Conservation (phyloP, 2,113 vertebrate species). For the Corythornis vintsioides region DNA sequence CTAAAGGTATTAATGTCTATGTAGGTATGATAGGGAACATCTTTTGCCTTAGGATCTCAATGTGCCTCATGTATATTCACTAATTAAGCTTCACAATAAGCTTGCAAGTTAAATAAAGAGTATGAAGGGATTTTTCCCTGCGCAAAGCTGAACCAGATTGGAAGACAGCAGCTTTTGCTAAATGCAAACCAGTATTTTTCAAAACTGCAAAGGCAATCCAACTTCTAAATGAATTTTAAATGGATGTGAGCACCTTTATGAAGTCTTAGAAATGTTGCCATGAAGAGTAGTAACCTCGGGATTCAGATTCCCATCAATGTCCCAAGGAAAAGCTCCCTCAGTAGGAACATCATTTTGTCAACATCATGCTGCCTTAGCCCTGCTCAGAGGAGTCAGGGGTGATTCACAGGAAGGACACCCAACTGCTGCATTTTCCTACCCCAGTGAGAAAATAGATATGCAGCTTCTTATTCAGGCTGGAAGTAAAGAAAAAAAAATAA, state of each 20-base stretch:
- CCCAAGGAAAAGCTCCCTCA: neutral
- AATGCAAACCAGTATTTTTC: neutral
- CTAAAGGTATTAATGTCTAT: neutral
- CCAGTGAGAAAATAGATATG: neutral
- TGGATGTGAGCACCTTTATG: neutral
- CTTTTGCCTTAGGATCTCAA: neutral
- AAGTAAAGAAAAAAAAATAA: neutral
- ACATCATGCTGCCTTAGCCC: neutral
- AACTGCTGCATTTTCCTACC: neutral
- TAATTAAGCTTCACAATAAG: neutral
- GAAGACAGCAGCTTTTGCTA: neutral
- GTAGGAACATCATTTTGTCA: neutral
- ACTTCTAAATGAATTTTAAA: neutral
- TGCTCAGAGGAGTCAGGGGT: neutral
- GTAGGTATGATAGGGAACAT: neutral
- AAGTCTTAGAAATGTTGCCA: neutral
- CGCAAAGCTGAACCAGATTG: neutral
- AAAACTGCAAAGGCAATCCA: neutral
- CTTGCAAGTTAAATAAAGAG: neutral
- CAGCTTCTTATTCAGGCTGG: neutral
- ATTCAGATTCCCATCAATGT: neutral
- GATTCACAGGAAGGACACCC: neutral
- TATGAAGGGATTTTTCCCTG: neutral
- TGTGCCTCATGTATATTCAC: neutral
- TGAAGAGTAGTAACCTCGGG: neutral